Percentiles rank a stretch among this genome's conserved stretches.
phyloP scores from a whole-genome alignment of 2,888 invertebrate species.

The Noctua janthe region DNA sequence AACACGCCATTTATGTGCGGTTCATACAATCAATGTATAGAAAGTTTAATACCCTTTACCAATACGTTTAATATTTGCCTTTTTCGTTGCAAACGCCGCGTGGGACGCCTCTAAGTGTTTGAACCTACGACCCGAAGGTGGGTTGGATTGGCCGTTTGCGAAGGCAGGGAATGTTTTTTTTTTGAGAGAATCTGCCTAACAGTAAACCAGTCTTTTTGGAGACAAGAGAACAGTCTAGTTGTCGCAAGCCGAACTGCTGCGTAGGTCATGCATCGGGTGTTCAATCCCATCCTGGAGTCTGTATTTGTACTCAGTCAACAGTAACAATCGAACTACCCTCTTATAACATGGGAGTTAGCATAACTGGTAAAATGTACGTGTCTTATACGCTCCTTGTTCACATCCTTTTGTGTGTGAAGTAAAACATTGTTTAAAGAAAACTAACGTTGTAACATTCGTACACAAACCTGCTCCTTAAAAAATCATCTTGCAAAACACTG shows the following conservation, averaged over 20 bases:
- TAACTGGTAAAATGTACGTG: background rate
- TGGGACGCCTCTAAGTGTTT: slow-evolving; percentile 21
- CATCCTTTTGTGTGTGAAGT: background rate
- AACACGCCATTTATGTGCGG: slow-evolving; percentile 35
- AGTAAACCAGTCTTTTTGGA: background rate
- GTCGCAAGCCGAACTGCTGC: background rate
- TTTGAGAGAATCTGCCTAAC: background rate
- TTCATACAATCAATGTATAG: slow-evolving; percentile 36
- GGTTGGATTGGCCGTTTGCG: background rate
- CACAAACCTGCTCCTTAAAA: slow-evolving; percentile 38
- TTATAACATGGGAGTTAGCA: background rate
- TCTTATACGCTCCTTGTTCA: background rate
- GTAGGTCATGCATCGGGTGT: background rate
- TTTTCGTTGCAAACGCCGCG: slow-evolving; percentile 5
- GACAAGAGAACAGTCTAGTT: background rate
- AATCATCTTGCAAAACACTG: slow-evolving; percentile 30
- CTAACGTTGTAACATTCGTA: background rate
- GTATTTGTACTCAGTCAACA: background rate
- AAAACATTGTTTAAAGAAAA: background rate
- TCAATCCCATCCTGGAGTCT: background rate
- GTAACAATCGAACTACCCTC: background rate
- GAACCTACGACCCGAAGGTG: background rate
- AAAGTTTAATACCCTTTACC: slow-evolving; percentile 39
- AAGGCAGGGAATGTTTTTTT: background rate
- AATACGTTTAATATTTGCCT: slow-evolving; percentile 19